phyloP scores from a whole-genome alignment of 2,113 vertebrate species.

The Haemorhous mexicanus region DNA sequence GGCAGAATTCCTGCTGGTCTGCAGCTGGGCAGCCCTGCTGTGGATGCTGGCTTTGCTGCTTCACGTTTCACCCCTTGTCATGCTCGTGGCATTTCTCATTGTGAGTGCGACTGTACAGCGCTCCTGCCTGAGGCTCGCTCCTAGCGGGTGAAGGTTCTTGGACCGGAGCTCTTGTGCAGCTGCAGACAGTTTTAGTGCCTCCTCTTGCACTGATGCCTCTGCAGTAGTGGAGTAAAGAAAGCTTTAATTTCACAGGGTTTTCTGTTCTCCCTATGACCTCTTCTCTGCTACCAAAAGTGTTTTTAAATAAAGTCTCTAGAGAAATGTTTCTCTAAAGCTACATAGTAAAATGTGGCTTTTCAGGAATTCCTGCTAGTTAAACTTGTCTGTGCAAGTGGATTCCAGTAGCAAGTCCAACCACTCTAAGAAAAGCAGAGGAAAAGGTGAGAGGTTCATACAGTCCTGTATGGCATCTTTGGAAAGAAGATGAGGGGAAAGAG shows the following conservation, averaged over 20 bases:
- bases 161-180: background rate
- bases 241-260: background rate
- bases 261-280: background rate
- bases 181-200: background rate
- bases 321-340: background rate
- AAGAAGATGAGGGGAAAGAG: background rate
- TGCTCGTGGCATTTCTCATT: rapidly evolving
- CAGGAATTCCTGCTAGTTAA: background rate
- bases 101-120: rapidly evolving
- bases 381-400: background rate
- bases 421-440: background rate
- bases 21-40: background rate
- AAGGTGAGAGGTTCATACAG: rapidly evolving
- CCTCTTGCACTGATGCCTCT: background rate
- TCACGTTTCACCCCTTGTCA: rapidly evolving
- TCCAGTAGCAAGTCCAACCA: background rate
- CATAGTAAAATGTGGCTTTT: background rate
- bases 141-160: background rate
- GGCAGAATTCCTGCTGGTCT: background rate
- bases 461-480: background rate
- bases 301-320: background rate
- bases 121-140: background rate
- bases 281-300: background rate
- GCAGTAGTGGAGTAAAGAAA: background rate
- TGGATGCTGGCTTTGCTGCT: background rate